Evolutionary conservation across 2,888 invertebrate species (phyloP), one percentile per base, ranked within the genome.

Genomic region (Allolobophora icterica): DNA sequence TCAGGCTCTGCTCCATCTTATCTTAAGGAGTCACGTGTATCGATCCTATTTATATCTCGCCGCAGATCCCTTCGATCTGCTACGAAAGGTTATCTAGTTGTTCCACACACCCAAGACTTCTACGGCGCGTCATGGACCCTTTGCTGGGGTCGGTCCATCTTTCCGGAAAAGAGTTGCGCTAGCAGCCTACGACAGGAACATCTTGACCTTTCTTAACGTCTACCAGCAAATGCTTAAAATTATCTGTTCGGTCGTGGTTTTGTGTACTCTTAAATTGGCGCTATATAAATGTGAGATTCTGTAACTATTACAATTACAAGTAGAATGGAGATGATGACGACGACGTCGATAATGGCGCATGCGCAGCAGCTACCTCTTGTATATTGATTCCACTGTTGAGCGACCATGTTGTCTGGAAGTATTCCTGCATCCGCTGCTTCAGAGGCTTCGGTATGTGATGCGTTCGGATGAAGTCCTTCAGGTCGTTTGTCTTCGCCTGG

Each of bases 371-470:
- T 8, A 98, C 99, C 97, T 99, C 98, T 94, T 98, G 97, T 93
- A 98, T 98, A 95, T 99, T 98, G 94, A 99, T 99, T 91, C 99
- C 99, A 95, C 98, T 98, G 96, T 98, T 99, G 92, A 99, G 96
- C 24, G 98, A 98, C 99, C 99, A 99, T 97, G 98, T 98, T 30
- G 99, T 98, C 96, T 99, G 98, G 95, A 99, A 99, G 95, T 98
- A 99, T 95, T 99, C 99, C 95, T 98, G 98, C 97, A 99, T 98
- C 92, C 99, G 96, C 95, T 98, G 98, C 95, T 98, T 98, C 92
- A 99, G 96, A 95, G 98, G 98, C 94, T 98, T 98, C 5, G 99
- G 99, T 94, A 99, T 98, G 96, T 98, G 98, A 96, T 99, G 98
- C 93, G 98, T 96, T 84, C 97, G 97, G 93, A 98, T 97, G 96